Evolutionary conservation across 2,113 vertebrate genomes (phyloP).

Genomic region (Carassius gibelio): DNA sequence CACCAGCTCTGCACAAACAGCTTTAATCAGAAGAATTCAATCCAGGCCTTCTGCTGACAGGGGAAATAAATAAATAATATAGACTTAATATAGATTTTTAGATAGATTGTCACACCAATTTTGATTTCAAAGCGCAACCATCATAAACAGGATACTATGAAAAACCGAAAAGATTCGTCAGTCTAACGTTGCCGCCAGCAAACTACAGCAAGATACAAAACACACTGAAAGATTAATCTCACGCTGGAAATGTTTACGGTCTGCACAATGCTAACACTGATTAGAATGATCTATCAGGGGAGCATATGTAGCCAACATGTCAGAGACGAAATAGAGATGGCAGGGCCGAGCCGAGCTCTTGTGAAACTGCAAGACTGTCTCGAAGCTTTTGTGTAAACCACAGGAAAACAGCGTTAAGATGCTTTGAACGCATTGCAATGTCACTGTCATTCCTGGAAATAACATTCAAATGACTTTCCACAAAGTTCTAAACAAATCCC

Average conservation of each 20-base stretch:
- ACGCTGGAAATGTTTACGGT: slow-evolving; percentile 56
- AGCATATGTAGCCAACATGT: slow-evolving; percentile 55
- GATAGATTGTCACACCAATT: slow-evolving; percentile 21
- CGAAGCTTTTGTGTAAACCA: slow-evolving; percentile 4
- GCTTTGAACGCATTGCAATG: neutral
- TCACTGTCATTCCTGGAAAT: neutral
- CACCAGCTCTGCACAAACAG: neutral
- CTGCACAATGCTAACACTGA: slow-evolving; percentile 51
- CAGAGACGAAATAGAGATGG: slow-evolving; percentile 28
- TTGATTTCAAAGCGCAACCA: slow-evolving; percentile 35
- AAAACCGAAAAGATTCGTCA: slow-evolving; percentile 33
- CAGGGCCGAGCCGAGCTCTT: neutral
- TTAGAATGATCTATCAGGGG: slow-evolving; percentile 56
- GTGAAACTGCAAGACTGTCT: slow-evolving; percentile 14
- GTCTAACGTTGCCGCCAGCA: slow-evolving; percentile 42
- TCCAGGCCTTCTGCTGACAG: slow-evolving; percentile 3
- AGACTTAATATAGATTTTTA: slow-evolving; percentile 34
- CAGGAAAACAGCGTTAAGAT: neutral
- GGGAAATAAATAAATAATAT: slow-evolving; percentile 16
- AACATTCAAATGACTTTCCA: slow-evolving; percentile 15
- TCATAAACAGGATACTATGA: slow-evolving; percentile 33
- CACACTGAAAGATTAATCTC: slow-evolving; percentile 50
- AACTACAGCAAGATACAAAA: slow-evolving; percentile 48
- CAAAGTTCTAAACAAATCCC: neutral
- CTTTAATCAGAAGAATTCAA: slow-evolving; percentile 22